Percentiles rank a stretch among this genome's conserved stretches.
These are phyloP conservation scores for Montifringilla adamsi DNA, from an alignment of 2,113 vertebrate genomes.

Conservation along the genomic window DNA sequence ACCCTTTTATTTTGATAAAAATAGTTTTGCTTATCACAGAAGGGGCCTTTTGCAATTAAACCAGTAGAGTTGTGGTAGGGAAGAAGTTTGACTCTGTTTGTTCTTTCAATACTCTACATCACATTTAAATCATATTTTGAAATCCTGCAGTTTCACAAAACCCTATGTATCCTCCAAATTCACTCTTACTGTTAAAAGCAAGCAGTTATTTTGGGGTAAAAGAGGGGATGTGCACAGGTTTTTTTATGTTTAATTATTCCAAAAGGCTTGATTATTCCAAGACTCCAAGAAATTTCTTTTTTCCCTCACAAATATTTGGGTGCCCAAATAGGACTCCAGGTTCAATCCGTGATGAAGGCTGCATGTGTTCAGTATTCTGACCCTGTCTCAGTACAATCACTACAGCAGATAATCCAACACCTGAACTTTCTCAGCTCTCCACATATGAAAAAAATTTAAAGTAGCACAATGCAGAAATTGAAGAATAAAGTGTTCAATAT, in stretches of 20 bases:
- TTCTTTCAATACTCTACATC: background rate
- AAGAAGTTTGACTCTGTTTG: background rate
- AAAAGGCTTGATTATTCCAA: background rate
- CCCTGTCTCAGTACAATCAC: background rate
- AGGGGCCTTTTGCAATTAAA: background rate
- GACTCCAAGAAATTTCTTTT: background rate
- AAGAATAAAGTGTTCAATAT: background rate
- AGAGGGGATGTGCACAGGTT: background rate
- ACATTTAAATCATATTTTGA: background rate
- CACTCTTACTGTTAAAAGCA: background rate
- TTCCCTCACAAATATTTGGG: background rate
- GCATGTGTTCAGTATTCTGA: background rate
- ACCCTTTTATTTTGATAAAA: no score
- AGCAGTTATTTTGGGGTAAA: background rate
- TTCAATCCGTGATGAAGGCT: background rate
- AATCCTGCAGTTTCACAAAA: background rate
- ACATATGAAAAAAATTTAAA: background rate
- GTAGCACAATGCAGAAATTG: background rate
- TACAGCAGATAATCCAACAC: background rate
- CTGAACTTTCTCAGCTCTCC: background rate
- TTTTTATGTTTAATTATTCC: background rate
- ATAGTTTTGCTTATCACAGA: background rate
- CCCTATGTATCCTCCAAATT: background rate
- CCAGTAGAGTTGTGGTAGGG: background rate
- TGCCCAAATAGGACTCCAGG: background rate